Evolutionary conservation across 1,140 invertebrate species (phyloP).

Genomic region (Leucophenga varia): DNA sequence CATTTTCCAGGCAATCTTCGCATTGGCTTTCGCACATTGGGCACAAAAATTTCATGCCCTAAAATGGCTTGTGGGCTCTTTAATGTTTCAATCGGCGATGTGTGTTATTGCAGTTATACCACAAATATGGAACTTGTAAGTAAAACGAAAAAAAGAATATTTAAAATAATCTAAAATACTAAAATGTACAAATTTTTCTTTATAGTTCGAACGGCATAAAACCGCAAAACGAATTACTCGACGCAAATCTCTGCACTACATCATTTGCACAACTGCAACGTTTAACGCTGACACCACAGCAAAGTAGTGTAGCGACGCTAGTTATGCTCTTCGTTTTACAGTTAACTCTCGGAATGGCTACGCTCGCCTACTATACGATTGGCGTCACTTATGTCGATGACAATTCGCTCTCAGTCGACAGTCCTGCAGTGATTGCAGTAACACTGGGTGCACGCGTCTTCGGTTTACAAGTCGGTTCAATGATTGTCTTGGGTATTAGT

Average conservation of each 20-base stretch:
- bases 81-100: slow-evolving; percentile 61
- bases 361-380: slow-evolving; percentile 64
- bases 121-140: slow-evolving; percentile 57
- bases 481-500: slow-evolving; percentile 43
- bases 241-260: slow-evolving; percentile 35
- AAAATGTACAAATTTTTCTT: neutral
- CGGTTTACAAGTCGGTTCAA: slow-evolving; percentile 50
- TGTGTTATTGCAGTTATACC: slow-evolving; percentile 63
- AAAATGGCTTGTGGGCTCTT: slow-evolving; percentile 62
- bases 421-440: slow-evolving; percentile 53
- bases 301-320: slow-evolving; percentile 51
- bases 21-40: slow-evolving; percentile 62
- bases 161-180: neutral
- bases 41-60: slow-evolving; percentile 63
- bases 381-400: slow-evolving; percentile 71
- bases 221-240: slow-evolving; percentile 23
- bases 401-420: slow-evolving; percentile 63
- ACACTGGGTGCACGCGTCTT: slow-evolving; percentile 40
- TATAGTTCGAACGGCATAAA: slow-evolving; percentile 28
- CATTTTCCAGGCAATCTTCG: slow-evolving; percentile 60
- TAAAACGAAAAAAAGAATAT: slow-evolving; percentile 1
- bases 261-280: slow-evolving; percentile 43
- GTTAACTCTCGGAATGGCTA: slow-evolving; percentile 62
- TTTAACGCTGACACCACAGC: slow-evolving; percentile 25
- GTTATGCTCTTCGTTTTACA: slow-evolving; percentile 63